These are phyloP conservation scores for Camponotus vicinus DNA, from an alignment of 1,140 invertebrate genomes.

Conservation along the genomic window DNA sequence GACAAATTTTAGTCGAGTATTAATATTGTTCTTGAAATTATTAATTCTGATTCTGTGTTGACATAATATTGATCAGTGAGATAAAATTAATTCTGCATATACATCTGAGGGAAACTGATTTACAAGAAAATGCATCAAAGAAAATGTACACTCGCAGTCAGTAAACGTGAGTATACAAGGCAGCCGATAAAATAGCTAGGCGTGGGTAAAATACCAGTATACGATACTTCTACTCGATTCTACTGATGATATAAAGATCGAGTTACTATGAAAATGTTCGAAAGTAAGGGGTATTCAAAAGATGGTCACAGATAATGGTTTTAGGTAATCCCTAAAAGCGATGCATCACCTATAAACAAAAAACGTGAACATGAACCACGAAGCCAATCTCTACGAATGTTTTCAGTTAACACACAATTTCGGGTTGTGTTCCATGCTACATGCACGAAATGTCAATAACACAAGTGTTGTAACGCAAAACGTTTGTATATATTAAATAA, in stretches of 20 bases:
- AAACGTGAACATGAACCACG: too few relatives aligned
- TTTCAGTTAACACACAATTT: too few relatives aligned
- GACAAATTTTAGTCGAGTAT: not conserved
- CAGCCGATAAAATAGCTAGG: conserved; percentile 31
- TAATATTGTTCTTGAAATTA: not conserved
- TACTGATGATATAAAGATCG: conserved; percentile 4
- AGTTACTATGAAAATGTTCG: not conserved
- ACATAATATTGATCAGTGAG: not conserved
- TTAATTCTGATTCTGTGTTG: not conserved
- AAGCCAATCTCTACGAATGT: too few relatives aligned
- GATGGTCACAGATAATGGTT: too few relatives aligned
- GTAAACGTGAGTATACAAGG: not conserved
- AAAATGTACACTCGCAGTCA: not conserved
- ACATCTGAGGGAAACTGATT: not conserved
- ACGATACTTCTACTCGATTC: conserved; percentile 1
- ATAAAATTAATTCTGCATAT: conserved; percentile 33
- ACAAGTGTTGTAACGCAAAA: too few relatives aligned
- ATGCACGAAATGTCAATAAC: too few relatives aligned
- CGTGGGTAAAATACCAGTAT: conserved; percentile 12
- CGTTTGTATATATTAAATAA: too few relatives aligned
- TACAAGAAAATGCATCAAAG: not conserved
- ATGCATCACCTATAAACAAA: too few relatives aligned
- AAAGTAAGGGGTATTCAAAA: not conserved
- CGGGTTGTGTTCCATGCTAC: too few relatives aligned
- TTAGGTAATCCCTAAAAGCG: too few relatives aligned